phyloP scores from a whole-genome alignment of 2,888 invertebrate species.

The Hypsopygia costalis region DNA sequence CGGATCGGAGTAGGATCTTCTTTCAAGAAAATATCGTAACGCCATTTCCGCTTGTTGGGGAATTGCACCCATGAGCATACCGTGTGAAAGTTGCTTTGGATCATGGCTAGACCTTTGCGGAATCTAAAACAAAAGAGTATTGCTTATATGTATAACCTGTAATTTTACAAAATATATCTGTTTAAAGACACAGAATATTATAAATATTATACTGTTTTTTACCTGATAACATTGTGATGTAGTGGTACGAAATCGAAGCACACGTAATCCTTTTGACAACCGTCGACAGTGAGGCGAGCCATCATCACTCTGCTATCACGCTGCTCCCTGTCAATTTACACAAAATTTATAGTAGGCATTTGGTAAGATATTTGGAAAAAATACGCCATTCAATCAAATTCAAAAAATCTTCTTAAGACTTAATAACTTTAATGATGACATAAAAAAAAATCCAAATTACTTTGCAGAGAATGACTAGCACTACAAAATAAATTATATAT shows the following conservation, averaged over 20 bases:
- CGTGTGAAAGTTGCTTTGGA: constrained; percentile 93
- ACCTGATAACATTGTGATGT: constrained; percentile 95
- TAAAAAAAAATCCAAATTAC: too few relatives aligned
- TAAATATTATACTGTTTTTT: constrained; percentile 10
- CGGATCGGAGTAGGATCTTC: constrained; percentile 94
- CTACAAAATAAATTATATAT: too few relatives aligned
- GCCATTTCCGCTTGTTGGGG: constrained; percentile 90
- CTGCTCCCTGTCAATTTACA: constrained; percentile 83
- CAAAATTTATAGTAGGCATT: too few relatives aligned
- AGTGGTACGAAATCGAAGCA: constrained; percentile 98
- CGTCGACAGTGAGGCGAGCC: constrained; percentile 97
- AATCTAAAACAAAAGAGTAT: constrained; percentile 80
- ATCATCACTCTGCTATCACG: constrained; percentile 96
- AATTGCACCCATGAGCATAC: constrained; percentile 98
- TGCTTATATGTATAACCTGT: too few relatives aligned
- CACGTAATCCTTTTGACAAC: constrained; percentile 97
- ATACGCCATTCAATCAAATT: too few relatives aligned
- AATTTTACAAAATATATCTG: too few relatives aligned
- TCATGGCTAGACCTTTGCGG: constrained; percentile 92
- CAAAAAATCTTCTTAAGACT: too few relatives aligned
- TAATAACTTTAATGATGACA: too few relatives aligned
- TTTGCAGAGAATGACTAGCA: too few relatives aligned
- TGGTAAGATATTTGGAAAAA: too few relatives aligned
- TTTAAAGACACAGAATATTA: background rate
- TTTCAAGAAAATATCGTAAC: constrained; percentile 91